A percentile compares a stretch with the other conserved stretches of the same genome.
Conservation (phyloP, 2,797 vertebrate species). For the Coregonus sp. region DNA sequence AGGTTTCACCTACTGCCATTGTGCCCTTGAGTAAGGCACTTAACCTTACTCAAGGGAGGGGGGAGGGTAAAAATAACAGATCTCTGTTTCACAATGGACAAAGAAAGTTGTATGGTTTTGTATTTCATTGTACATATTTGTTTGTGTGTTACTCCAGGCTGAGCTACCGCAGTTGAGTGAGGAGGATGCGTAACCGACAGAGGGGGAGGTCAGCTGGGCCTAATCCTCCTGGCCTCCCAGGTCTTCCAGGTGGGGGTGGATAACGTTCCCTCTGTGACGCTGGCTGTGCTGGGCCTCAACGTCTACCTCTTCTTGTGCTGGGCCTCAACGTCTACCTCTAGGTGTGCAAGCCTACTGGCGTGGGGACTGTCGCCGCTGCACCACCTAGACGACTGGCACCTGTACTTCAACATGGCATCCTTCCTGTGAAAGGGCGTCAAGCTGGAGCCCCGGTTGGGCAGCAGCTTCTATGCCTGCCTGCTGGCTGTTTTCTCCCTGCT, state of each 20-base stretch:
- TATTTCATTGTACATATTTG: too few relatives aligned
- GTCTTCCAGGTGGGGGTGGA: constrained; percentile 83
- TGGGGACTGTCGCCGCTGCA: constrained; percentile 86
- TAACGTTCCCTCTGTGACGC: constrained; percentile 89
- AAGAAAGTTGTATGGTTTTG: too few relatives aligned
- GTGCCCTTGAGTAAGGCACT: too few relatives aligned
- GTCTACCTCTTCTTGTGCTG: constrained; percentile 80
- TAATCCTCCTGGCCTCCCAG: constrained; percentile 85
- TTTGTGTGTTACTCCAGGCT: background rate
- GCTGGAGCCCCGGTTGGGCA: constrained; percentile 85
- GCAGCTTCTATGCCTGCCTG: constrained; percentile 84
- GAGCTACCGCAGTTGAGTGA: constrained; percentile 24
- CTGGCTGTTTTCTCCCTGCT: constrained; percentile 86
- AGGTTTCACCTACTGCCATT: too few relatives aligned
- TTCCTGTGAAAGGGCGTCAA: constrained; percentile 89
- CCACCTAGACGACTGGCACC: constrained; percentile 89
- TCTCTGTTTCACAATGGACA: too few relatives aligned
- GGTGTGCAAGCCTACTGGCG: constrained; percentile 67
- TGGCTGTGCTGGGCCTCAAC: constrained; percentile 85
- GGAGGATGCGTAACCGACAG: constrained; percentile 76
- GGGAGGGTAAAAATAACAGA: too few relatives aligned
- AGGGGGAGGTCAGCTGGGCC: constrained; percentile 75
- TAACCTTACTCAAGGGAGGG: too few relatives aligned
- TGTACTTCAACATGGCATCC: constrained; percentile 96
- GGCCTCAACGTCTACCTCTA: constrained; percentile 82